Evolutionary conservation across 2,113 vertebrate genomes (phyloP).

Genomic region (Diphyllodes magnificus): DNA sequence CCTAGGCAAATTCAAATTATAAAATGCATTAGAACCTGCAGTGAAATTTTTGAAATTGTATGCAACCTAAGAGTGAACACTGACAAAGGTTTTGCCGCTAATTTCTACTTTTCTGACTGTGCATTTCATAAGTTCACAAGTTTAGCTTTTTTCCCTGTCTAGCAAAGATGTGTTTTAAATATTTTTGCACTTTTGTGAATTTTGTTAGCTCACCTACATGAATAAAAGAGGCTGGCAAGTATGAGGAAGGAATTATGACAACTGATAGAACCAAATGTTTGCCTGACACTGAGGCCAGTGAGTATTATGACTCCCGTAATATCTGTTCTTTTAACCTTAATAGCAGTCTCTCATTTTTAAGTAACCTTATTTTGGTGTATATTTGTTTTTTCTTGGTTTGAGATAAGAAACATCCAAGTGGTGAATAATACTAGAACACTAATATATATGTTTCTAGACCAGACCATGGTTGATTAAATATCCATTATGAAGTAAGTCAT

Average conservation of each 20-base stretch:
- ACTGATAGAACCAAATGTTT: background rate
- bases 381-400: background rate
- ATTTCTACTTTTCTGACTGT: background rate
- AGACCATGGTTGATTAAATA: background rate
- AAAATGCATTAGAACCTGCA: background rate
- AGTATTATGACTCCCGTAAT: background rate
- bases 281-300: background rate
- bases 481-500: background rate
- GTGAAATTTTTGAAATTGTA: background rate
- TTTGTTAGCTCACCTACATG: background rate
- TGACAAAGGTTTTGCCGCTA: background rate
- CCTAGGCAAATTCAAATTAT: background rate
- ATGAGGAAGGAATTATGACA: background rate
- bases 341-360: background rate
- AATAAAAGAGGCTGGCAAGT: background rate
- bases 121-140: background rate
- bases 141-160: background rate
- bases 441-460: background rate
- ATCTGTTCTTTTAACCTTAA: background rate
- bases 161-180: background rate
- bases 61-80: background rate
- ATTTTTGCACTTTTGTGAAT: background rate
- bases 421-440: background rate
- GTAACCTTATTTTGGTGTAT: background rate
- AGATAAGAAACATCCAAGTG: background rate